Base-by-base conservation (phyloP, 1,140 invertebrate genomes). In the Drosophila parabipectinata region DNA sequence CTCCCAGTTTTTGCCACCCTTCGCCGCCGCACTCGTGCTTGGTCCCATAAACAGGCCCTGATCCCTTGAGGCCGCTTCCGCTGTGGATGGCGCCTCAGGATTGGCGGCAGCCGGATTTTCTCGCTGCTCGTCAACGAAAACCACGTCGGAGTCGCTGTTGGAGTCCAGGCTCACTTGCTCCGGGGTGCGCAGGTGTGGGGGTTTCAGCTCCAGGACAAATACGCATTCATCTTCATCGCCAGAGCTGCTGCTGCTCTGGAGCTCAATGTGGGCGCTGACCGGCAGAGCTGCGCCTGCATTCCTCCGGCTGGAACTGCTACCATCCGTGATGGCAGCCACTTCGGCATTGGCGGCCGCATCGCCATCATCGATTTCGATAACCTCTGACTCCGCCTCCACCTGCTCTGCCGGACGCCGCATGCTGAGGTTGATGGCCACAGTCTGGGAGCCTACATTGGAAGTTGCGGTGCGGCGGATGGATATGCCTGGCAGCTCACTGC, bases 91-190 rank as follows among this genome's bases (percentile, higher is more conserved):
- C 45, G 32, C 48, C 6, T 50, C 45, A 0, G 47, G 30, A 24
- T 39, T 44, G 26, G 15, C 37, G 8, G 52, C 18, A 24, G 44
- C 18, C 1, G 37, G n/a, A 24, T 37, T 52, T 0, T 78, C 48
- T 9, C 59, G 59, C 12, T 87, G 66, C 30, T 91, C 90, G 12
- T 88, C 71, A 1, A 94, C 92, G 41, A 94, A 93, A 2, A 94
- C 92, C 4, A 94, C 93, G 80, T 94, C 94, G 48, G 93, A 94
- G 64, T 94, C 94, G 2, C 93, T 93, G 15, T 93, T 93, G 1
- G 91, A 92, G 32, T 93, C 85, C 28, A 94, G 75, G 55, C 93
- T 93, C 2, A 94, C 93, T 45, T 94, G 91, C 73, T 94, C 93
- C 2, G 94, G 94, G 10, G 94, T 94, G 6, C 94, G 89, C 55